Conservation (phyloP, 53 echinoderm and acorn worm species). For the Patiria pectinifera region DNA sequence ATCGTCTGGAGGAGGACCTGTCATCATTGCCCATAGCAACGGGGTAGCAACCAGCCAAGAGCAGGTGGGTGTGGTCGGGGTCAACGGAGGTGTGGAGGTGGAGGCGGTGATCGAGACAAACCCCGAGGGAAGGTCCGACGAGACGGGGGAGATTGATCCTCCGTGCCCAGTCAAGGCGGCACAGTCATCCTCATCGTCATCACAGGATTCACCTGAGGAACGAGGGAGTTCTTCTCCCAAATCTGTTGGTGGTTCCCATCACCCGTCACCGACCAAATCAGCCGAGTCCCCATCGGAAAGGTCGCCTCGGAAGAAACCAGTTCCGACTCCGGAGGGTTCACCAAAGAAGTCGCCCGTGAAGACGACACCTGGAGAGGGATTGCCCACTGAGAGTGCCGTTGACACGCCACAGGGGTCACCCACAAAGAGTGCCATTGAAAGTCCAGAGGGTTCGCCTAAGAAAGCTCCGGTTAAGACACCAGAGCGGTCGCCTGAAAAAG, state of each 20-base stretch:
- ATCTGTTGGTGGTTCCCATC: background rate
- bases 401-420: conserved; percentile 13
- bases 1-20: conserved; percentile 52
- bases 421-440: background rate
- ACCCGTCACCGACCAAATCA: background rate
- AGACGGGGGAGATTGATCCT: conserved; percentile 34
- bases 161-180: background rate
- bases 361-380: background rate
- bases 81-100: conserved; percentile 20
- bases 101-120: conserved; percentile 33
- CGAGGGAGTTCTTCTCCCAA: background rate
- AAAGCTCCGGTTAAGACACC: background rate
- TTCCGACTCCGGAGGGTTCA: background rate
- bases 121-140: conserved; percentile 10
- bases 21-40: conserved; percentile 30
- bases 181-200: conserved; percentile 9
- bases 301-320: conserved; percentile 9
- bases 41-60: conserved; percentile 35
- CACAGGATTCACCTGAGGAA: conserved; percentile 31
- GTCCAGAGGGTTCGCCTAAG: conserved; percentile 10
- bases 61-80: background rate
- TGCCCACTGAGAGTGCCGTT: background rate
- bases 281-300: background rate
- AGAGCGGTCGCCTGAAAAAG: background rate
- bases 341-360: background rate